Percentiles rank a stretch among this genome's conserved stretches.
Evolutionary conservation across 2,888 invertebrate species (phyloP).

Genomic region (Caenorhabditis doughertyi): DNA sequence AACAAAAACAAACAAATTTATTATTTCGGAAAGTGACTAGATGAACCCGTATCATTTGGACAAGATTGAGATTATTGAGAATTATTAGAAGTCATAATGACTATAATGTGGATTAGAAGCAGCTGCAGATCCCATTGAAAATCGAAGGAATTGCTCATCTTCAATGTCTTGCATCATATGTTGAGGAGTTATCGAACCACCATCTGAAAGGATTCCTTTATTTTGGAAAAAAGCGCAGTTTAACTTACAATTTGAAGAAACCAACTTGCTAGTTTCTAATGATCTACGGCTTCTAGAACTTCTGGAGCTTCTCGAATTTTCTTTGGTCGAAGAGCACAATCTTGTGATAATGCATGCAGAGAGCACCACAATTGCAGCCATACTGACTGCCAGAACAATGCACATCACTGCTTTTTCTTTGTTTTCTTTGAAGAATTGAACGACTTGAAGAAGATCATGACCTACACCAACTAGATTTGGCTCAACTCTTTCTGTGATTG

Average conservation of each 20-base stretch:
- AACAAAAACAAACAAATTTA: not conserved
- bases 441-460: slow-evolving; percentile 82
- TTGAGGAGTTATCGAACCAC: slow-evolving; percentile 50
- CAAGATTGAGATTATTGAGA: slow-evolving; percentile 28
- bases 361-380: slow-evolving; percentile 76
- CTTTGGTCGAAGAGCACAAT: slow-evolving; percentile 52
- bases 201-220: not conserved
- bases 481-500: slow-evolving; percentile 68
- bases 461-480: slow-evolving; percentile 83
- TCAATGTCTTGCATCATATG: slow-evolving; percentile 67
- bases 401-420: slow-evolving; percentile 78
- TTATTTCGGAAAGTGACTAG: slow-evolving; percentile 49
- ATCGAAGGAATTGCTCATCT: slow-evolving; percentile 67
- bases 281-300: slow-evolving; percentile 59
- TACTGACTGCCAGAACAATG: slow-evolving; percentile 71
- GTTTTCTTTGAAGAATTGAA: slow-evolving; percentile 81
- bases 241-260: slow-evolving; percentile 65
- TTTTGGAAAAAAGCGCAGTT: not conserved
- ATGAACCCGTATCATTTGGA: slow-evolving; percentile 20
- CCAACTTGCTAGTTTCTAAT: slow-evolving; percentile 70
- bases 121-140: slow-evolving; percentile 57
- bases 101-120: slow-evolving; percentile 38
- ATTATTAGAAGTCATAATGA: slow-evolving; percentile 46
- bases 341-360: slow-evolving; percentile 75
- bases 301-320: slow-evolving; percentile 20